Conservation (phyloP, 2,113 vertebrate species). For the Taxidea taxus region DNA sequence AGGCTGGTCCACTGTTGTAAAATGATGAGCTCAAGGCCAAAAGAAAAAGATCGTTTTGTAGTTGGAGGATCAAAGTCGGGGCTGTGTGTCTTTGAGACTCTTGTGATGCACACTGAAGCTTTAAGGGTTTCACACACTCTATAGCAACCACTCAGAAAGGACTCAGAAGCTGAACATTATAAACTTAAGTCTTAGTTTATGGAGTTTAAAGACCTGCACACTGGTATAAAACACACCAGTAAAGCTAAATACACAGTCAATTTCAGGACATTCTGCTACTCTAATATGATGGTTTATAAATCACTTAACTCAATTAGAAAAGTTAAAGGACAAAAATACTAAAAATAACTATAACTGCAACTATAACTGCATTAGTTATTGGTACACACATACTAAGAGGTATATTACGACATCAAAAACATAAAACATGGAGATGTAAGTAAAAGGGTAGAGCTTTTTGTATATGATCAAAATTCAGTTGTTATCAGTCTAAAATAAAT, state of each 20-base stretch:
- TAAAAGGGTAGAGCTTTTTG: not conserved
- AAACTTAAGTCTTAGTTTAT: not conserved
- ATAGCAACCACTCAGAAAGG: not conserved
- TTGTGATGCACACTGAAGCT: not conserved
- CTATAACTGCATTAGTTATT: not conserved
- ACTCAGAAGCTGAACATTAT: not conserved
- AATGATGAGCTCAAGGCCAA: not conserved
- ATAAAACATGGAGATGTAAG: not conserved
- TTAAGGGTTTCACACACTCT: not conserved
- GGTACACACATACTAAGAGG: not conserved
- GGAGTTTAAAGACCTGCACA: not conserved
- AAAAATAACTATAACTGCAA: not conserved
- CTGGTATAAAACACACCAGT: not conserved
- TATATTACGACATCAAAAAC: not conserved
- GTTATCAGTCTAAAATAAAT: not conserved
- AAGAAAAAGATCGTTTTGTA: not conserved
- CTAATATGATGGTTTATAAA: not conserved
- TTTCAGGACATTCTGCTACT: not conserved
- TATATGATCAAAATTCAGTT: not conserved
- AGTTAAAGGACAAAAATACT: not conserved
- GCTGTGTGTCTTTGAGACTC: not conserved
- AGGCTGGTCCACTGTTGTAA: not conserved
- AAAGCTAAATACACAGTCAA: not conserved
- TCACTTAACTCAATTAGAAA: not conserved
- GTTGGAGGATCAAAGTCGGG: not conserved